Conservation (phyloP, 2,888 invertebrate species). For the Drosophila mettleri region DNA sequence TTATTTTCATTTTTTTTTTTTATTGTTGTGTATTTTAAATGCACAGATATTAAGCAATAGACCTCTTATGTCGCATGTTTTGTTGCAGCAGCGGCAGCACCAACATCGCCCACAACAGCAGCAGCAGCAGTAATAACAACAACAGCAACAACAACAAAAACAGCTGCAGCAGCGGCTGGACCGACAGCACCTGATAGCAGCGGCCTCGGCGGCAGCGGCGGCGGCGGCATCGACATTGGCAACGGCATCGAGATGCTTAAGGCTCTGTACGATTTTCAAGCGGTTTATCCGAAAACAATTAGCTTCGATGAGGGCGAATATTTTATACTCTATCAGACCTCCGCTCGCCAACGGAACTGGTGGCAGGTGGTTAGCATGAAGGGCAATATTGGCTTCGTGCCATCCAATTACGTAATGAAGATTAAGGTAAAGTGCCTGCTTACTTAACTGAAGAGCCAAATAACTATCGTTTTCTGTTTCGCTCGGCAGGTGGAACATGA, state of each 20-base stretch:
- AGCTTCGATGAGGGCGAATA: conserved; percentile 92
- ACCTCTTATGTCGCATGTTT: conserved; percentile 8
- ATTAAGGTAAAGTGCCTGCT: conserved; percentile 87
- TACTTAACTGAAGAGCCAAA: neutral
- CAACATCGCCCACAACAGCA: conserved; percentile 51
- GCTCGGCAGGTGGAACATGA: conserved; percentile 88
- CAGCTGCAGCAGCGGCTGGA: conserved; percentile 17
- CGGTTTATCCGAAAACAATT: conserved; percentile 92
- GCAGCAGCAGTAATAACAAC: conserved; percentile 15
- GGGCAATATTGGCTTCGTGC: conserved; percentile 93
- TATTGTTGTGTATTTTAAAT: neutral
- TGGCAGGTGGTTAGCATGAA: conserved; percentile 94
- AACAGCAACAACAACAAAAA: conserved; percentile 17
- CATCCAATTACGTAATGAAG: conserved; percentile 93
- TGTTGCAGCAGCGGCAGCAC: conserved; percentile 42
- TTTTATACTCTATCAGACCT: conserved; percentile 92
- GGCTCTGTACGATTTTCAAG: conserved; percentile 93
- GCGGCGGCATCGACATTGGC: conserved; percentile 27
- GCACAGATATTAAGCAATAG: conserved; percentile 20
- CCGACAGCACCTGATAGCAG: conserved; percentile 5
- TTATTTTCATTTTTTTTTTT: neutral
- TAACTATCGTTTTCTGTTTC: neutral
- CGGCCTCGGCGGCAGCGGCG: neutral
- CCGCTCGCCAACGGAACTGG: conserved; percentile 92
- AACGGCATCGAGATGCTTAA: conserved; percentile 90